Conservation (phyloP, 2,888 invertebrate genomes). For the Galerucella calmariensis region DNA sequence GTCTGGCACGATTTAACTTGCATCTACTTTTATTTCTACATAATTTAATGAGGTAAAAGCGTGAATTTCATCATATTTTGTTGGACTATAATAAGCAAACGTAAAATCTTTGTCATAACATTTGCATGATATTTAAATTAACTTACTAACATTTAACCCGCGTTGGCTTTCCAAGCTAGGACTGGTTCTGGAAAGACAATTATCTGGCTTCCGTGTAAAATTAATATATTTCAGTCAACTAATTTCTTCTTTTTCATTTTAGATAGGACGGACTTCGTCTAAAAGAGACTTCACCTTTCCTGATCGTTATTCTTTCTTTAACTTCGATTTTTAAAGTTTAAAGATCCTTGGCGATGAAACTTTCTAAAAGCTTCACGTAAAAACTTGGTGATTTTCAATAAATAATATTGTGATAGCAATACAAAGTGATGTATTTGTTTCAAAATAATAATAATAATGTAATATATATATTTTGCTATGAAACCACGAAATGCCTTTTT, state of each 20-base stretch:
- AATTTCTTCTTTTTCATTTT: conserved; percentile 3
- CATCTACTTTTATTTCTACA: too few species aligned
- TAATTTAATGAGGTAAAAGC: too few species aligned
- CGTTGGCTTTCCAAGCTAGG: too few species aligned
- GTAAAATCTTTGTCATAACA: too few species aligned
- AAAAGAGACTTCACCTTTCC: not conserved
- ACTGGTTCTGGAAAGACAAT: too few species aligned
- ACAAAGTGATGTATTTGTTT: conserved; percentile 27
- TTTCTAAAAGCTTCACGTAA: not conserved
- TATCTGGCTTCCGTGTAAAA: not conserved
- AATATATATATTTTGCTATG: conserved; percentile 54
- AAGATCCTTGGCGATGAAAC: not conserved
- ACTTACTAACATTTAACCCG: too few species aligned
- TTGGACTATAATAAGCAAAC: too few species aligned
- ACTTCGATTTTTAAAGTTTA: conserved; percentile 3
- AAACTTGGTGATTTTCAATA: conserved; percentile 7
- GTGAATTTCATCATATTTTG: too few species aligned
- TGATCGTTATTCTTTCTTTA: conserved; percentile 5
- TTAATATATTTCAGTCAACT: not conserved
- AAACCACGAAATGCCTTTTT: conserved; percentile 60
- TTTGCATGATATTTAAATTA: too few species aligned
- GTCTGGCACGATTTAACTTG: too few species aligned
- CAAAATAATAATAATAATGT: conserved; percentile 16
- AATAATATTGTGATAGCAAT: conserved; percentile 1
- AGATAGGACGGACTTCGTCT: conserved; percentile 3